A percentile compares a stretch with the other conserved stretches of the same genome.
phyloP scores from a whole-genome alignment of 92 coral and sea anemone species.

The Heliopora coerulea region DNA sequence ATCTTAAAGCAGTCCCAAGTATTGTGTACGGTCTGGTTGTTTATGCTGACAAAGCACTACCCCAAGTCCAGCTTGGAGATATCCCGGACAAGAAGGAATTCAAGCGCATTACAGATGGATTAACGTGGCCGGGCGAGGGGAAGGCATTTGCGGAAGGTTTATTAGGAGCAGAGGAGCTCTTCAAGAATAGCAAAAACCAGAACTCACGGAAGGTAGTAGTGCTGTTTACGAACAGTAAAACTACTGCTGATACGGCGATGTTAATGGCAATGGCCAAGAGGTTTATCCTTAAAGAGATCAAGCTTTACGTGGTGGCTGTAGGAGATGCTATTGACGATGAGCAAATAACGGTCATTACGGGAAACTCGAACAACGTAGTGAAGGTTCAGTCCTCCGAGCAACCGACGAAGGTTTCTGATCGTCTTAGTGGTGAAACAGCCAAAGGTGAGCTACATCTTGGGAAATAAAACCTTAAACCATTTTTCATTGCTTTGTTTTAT shows the following conservation, averaged over 20 bases:
- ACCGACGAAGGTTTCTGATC: slow-evolving; percentile 13
- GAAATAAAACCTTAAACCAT: too few relatives aligned
- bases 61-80: slow-evolving; percentile 15
- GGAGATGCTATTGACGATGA: slow-evolving; percentile 12
- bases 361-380: neutral
- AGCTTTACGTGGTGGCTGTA: slow-evolving; percentile 25
- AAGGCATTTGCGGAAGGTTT: slow-evolving; percentile 20
- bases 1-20: neutral
- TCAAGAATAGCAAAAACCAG: neutral
- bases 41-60: slow-evolving; percentile 12
- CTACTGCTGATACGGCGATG: slow-evolving; percentile 6
- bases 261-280: slow-evolving; percentile 6
- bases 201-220: slow-evolving; percentile 32
- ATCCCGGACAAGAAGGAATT: slow-evolving; percentile 1
- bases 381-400: slow-evolving; percentile 6
- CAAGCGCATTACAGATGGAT: neutral
- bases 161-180: slow-evolving; percentile 19
- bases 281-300: slow-evolving; percentile 7
- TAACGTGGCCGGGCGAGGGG: slow-evolving; percentile 30
- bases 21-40: slow-evolving; percentile 15
- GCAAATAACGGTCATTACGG: slow-evolving; percentile 12
- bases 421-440: neutral
- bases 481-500: too few relatives aligned
- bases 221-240: slow-evolving; percentile 13
- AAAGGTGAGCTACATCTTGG: slow-evolving; percentile 10